A percentile compares a stretch with the other conserved stretches of the same genome.
Conservation (phyloP, 1,140 invertebrate genomes). For the Microplitis demolitor region DNA sequence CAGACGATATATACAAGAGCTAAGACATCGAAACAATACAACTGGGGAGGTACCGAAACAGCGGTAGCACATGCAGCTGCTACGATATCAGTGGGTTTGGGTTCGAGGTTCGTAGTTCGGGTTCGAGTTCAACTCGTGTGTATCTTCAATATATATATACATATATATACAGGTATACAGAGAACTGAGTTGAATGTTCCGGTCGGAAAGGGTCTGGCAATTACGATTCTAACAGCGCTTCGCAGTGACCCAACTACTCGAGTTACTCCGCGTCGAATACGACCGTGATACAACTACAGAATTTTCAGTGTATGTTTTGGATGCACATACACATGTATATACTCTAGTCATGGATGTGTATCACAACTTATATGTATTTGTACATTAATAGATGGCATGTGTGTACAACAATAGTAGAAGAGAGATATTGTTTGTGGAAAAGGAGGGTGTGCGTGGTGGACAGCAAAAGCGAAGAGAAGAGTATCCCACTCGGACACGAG, state of each 20-base stretch:
- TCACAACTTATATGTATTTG: background rate
- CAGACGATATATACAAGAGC: too few species aligned
- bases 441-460: background rate
- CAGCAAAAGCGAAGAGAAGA: background rate
- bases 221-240: constrained; percentile 29
- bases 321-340: background rate
- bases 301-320: background rate
- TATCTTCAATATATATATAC: background rate
- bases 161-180: background rate
- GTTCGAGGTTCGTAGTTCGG: background rate
- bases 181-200: constrained; percentile 9
- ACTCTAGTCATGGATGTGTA: background rate
- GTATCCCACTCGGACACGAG: background rate
- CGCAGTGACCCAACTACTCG: constrained; percentile 17
- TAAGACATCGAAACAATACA: background rate
- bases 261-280: constrained; percentile 19
- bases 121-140: too few species aligned
- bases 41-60: constrained; percentile 8
- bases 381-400: too few species aligned
- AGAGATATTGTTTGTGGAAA: too few species aligned
- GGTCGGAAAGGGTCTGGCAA: constrained; percentile 26
- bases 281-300: constrained; percentile 14
- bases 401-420: too few species aligned
- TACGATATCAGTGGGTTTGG: background rate
- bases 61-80: constrained; percentile 2